Percentiles rank a stretch among this genome's conserved stretches.
Conservation (phyloP, 2,888 invertebrate species). For the Perithous albicinctus region DNA sequence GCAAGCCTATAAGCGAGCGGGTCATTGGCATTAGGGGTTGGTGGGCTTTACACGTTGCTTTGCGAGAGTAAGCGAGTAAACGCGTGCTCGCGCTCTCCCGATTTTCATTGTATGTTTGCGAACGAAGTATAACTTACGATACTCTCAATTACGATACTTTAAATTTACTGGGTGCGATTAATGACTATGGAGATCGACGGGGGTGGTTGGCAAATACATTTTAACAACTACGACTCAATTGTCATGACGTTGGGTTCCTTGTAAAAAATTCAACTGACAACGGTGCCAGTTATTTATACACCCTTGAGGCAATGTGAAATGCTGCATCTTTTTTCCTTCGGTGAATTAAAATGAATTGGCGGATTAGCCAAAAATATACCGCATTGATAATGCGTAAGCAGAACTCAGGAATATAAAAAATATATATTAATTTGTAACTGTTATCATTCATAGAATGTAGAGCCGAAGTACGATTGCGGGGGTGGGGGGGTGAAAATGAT, state of each 20-base stretch:
- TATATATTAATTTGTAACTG: not conserved
- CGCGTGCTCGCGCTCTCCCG: constrained; percentile 40
- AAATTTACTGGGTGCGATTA: constrained; percentile 10
- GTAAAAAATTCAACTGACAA: not conserved
- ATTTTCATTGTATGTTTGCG: constrained; percentile 58
- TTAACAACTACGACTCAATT: not conserved
- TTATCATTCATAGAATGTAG: not conserved
- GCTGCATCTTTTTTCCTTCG: not conserved
- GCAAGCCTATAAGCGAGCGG: constrained; percentile 82
- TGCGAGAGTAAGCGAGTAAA: constrained; percentile 42
- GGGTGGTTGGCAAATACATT: not conserved
- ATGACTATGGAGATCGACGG: constrained; percentile 1
- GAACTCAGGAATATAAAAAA: not conserved
- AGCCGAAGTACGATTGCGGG: constrained; percentile 5
- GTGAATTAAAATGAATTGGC: too few species aligned
- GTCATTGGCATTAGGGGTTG: constrained; percentile 84
- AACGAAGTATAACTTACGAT: constrained; percentile 34
- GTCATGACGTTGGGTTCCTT: not conserved
- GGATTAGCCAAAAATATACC: too few species aligned
- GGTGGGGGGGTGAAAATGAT: constrained; percentile 71
- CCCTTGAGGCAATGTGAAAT: not conserved
- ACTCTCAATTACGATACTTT: not conserved
- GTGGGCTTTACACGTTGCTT: constrained; percentile 77
- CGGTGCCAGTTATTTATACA: not conserved
- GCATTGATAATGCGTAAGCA: too few species aligned